Percentiles rank a stretch among this genome's conserved stretches.
Conservation (phyloP, 2,888 invertebrate genomes). For the Athrips mouffetella region DNA sequence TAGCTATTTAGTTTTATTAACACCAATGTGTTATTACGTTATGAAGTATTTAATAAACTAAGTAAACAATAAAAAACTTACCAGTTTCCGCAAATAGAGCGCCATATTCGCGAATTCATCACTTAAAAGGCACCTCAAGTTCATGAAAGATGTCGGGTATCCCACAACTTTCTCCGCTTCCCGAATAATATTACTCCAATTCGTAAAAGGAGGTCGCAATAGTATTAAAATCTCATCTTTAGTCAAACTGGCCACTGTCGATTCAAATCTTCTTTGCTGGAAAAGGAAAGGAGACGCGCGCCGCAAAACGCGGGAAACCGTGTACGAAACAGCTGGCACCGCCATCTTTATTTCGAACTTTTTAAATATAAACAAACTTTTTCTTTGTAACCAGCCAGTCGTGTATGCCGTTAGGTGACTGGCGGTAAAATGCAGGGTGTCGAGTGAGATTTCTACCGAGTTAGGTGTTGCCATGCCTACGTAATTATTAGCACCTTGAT, state of each 20-base stretch:
- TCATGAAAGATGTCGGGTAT: conserved; percentile 80
- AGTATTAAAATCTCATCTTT: conserved; percentile 69
- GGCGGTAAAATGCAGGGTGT: conserved; percentile 19
- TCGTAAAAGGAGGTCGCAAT: conserved; percentile 64
- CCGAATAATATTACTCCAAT: conserved; percentile 68
- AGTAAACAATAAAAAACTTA: conserved; percentile 48
- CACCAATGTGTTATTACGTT: too few relatives aligned
- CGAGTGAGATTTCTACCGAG: conserved; percentile 7
- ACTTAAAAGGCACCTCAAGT: conserved; percentile 77
- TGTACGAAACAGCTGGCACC: conserved; percentile 35
- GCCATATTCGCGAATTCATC: conserved; percentile 80
- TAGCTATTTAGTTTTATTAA: too few relatives aligned
- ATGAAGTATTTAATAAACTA: too few relatives aligned
- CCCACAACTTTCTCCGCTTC: conserved; percentile 76
- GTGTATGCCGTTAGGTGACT: conserved; percentile 10
- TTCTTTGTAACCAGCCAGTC: conserved; percentile 17
- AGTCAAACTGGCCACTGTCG: conserved; percentile 67
- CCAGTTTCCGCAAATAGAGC: conserved; percentile 70
- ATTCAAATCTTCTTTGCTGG: conserved; percentile 67
- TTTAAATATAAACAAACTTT: conserved; percentile 21
- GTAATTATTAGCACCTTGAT: conserved; percentile 4
- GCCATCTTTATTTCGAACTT: conserved; percentile 59
- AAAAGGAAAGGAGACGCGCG: conserved; percentile 58
- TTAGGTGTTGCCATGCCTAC: conserved; percentile 11
- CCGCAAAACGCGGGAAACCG: conserved; percentile 58